phyloP scores from a whole-genome alignment of 2,888 invertebrate genomes.

The Mactromeris polynyma region DNA sequence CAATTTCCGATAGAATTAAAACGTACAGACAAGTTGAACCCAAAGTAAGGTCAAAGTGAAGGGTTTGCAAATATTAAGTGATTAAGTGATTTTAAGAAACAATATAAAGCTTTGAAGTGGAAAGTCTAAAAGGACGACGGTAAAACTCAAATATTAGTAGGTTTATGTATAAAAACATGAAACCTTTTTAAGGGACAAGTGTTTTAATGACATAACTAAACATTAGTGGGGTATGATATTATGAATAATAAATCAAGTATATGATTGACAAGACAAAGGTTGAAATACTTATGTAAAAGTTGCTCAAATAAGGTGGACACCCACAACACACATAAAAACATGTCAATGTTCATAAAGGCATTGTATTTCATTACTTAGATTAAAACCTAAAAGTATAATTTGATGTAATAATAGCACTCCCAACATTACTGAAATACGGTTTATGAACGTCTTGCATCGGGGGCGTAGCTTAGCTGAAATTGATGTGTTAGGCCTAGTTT shows the following conservation, averaged over 20 bases:
- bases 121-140: not conserved
- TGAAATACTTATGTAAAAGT: not conserved
- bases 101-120: slow-evolving; percentile 13
- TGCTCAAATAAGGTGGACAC: not conserved
- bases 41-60: slow-evolving; percentile 6
- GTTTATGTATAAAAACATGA: not conserved
- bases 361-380: too few species aligned
- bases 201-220: not conserved
- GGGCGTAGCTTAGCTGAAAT: too few species aligned
- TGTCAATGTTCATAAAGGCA: too few species aligned
- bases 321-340: too few species aligned
- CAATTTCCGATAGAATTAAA: not conserved
- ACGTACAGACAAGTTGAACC: slow-evolving; percentile 29
- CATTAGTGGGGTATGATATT: not conserved
- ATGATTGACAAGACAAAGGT: not conserved
- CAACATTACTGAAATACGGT: too few species aligned
- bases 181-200: not conserved
- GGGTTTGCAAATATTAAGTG: slow-evolving; percentile 25
- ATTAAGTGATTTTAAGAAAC: slow-evolving; percentile 20
- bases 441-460: too few species aligned
- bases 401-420: too few species aligned
- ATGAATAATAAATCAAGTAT: not conserved
- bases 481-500: too few species aligned
- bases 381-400: too few species aligned
- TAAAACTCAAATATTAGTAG: not conserved